Conservation (phyloP, 1,140 invertebrate genomes). For the Homalodisca vitripennis region DNA sequence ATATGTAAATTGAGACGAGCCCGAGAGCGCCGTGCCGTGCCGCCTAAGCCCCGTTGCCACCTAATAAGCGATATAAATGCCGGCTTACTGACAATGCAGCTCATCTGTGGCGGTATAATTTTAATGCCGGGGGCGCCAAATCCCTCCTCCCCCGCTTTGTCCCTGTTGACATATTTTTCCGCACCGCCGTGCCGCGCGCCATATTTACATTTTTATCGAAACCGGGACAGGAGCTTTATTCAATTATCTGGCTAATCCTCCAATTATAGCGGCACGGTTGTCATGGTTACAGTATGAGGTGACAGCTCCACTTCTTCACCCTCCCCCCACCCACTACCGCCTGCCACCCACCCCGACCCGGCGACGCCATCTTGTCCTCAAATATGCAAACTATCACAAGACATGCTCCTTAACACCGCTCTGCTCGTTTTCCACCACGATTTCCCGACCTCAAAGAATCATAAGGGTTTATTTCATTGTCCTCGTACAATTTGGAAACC, state of each 20-base stretch:
- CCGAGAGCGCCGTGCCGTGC: not conserved
- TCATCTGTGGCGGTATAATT: conserved; percentile 5
- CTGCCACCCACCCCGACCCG: not conserved
- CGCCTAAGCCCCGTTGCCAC: not conserved
- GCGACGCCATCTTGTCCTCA: conserved; percentile 21
- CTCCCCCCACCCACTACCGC: not conserved
- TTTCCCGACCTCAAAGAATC: no score
- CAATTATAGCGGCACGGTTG: conserved; percentile 34
- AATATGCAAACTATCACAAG: conserved; percentile 25
- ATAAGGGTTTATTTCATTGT: no score
- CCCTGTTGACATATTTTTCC: conserved; percentile 24
- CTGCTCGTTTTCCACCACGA: no score
- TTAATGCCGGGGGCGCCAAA: not conserved
- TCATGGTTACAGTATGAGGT: conserved; percentile 29
- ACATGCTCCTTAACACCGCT: no score
- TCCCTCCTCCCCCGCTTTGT: not conserved
- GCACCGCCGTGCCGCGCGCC: not conserved
- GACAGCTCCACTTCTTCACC: not conserved
- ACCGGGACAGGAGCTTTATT: conserved; percentile 32
- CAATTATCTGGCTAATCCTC: conserved; percentile 36
- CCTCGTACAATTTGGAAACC: no score
- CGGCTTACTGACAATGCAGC: not conserved
- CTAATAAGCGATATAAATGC: conserved; percentile 16
- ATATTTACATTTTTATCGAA: conserved; percentile 38
- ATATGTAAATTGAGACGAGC: not conserved